Conservation (phyloP, 2,113 vertebrate species). For the Antechinus stuartii region DNA sequence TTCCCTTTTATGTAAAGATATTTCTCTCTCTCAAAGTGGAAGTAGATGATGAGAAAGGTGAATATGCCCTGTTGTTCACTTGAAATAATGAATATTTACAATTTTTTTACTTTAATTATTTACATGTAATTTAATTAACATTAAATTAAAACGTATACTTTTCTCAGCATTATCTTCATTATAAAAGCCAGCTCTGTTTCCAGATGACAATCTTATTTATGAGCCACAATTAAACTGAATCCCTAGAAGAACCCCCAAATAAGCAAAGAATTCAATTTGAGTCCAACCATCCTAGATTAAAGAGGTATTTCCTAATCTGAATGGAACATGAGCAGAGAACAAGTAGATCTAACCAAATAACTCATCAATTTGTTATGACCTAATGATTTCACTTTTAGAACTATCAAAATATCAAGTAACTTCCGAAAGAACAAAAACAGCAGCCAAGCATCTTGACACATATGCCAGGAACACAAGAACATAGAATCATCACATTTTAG, state of each 20-base stretch:
- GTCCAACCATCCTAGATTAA: background rate
- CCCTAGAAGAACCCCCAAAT: slow-evolving; percentile 58
- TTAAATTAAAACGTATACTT: background rate
- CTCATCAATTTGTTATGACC: slow-evolving; percentile 28
- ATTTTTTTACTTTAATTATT: background rate
- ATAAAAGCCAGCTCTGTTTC: slow-evolving; percentile 35
- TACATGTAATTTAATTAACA: background rate
- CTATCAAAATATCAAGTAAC: slow-evolving; percentile 38
- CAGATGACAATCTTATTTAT: slow-evolving; percentile 30
- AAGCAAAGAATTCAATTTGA: slow-evolving; percentile 20
- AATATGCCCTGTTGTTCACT: background rate
- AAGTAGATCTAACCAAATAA: slow-evolving; percentile 42
- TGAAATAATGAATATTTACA: background rate
- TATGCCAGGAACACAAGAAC: slow-evolving; percentile 44
- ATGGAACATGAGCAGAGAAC: background rate
- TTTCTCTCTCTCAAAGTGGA: background rate
- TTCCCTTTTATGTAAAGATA: slow-evolving; percentile 15
- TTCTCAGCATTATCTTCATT: slow-evolving; percentile 47
- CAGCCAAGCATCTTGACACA: slow-evolving; percentile 15
- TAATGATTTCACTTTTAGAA: slow-evolving; percentile 27
- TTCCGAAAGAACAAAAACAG: slow-evolving; percentile 50
- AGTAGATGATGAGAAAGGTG: background rate
- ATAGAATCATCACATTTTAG: background rate
- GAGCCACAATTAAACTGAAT: slow-evolving; percentile 16
- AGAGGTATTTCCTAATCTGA: slow-evolving; percentile 17